These are phyloP conservation scores for Crambe crambe DNA, from an alignment of 37 sponge, comb jelly and placozoan species.

Conservation along the genomic window DNA sequence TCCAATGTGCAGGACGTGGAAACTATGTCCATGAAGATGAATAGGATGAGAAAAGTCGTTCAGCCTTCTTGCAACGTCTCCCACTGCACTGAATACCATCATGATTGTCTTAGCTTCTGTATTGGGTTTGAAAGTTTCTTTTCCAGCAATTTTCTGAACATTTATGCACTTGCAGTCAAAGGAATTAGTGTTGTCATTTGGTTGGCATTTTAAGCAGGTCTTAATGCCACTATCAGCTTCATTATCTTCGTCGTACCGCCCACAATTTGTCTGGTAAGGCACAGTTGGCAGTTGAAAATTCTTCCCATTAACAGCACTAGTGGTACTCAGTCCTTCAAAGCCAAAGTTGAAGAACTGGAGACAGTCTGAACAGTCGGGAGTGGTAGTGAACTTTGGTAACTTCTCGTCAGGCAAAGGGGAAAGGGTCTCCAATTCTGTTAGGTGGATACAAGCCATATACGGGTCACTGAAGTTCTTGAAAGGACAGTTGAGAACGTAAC, in stretches of 20 bases:
- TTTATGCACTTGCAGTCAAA: conserved; percentile 3
- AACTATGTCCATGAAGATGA: conserved; percentile 74
- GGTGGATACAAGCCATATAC: conserved; percentile 37
- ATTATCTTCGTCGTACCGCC: not conserved
- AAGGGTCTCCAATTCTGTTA: conserved; percentile 11
- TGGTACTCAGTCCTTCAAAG: conserved; percentile 25
- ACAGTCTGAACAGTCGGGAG: not conserved
- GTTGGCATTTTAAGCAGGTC: not conserved
- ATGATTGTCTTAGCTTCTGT: not conserved
- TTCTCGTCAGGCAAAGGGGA: not conserved
- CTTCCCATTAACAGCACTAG: conserved; percentile 40
- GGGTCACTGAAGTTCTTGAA: conserved; percentile 28
- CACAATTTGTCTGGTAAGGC: conserved; percentile 19
- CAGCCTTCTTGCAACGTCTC: not conserved
- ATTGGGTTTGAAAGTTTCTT: not conserved
- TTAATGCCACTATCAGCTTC: not conserved
- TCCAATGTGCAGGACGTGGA: conserved; percentile 71
- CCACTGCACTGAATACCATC: conserved; percentile 19
- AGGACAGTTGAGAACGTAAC: conserved; percentile 72
- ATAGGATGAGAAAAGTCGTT: conserved; percentile 52
- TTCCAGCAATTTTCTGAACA: not conserved
- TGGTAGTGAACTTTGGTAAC: not conserved
- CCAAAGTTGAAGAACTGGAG: conserved; percentile 49
- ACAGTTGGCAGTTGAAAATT: conserved; percentile 34
- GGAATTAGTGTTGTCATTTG: not conserved